phyloP scores from a whole-genome alignment of 1,140 invertebrate genomes.

The Drosophila kanapiae region DNA sequence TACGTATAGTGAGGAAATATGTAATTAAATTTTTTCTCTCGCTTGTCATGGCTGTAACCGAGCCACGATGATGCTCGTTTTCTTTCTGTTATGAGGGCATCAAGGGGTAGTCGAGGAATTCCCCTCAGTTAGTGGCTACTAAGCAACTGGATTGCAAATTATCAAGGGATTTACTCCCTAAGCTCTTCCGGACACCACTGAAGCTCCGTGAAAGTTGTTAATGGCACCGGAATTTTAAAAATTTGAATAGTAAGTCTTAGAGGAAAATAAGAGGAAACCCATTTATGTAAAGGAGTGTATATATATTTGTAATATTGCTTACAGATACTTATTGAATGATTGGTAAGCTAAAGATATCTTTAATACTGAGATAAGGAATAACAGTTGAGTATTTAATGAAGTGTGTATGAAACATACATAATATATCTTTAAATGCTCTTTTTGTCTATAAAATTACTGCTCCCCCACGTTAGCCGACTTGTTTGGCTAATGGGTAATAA shows the following conservation, averaged over 20 bases:
- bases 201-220: neutral
- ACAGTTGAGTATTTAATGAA: too few relatives aligned
- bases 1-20: slow-evolving; percentile 70
- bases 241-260: neutral
- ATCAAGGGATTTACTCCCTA: neutral
- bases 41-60: slow-evolving; percentile 21
- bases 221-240: neutral
- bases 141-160: slow-evolving; percentile 9
- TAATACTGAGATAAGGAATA: too few relatives aligned
- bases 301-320: too few relatives aligned
- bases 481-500: slow-evolving; percentile 24
- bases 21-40: slow-evolving; percentile 73
- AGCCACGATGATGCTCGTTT: slow-evolving; percentile 19
- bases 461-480: too few relatives aligned
- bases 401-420: too few relatives aligned
- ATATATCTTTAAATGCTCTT: neutral
- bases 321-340: too few relatives aligned
- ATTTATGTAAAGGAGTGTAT: too few relatives aligned
- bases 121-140: neutral
- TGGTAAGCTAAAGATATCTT: too few relatives aligned
- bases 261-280: too few relatives aligned
- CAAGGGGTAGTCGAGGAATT: slow-evolving; percentile 11
- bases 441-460: too few relatives aligned
- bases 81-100: neutral
- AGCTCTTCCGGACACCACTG: neutral